Percentiles rank a stretch among this genome's conserved stretches.
phyloP scores from a whole-genome alignment of 92 coral and sea anemone genomes.

The Palythoa caribaeorum region DNA sequence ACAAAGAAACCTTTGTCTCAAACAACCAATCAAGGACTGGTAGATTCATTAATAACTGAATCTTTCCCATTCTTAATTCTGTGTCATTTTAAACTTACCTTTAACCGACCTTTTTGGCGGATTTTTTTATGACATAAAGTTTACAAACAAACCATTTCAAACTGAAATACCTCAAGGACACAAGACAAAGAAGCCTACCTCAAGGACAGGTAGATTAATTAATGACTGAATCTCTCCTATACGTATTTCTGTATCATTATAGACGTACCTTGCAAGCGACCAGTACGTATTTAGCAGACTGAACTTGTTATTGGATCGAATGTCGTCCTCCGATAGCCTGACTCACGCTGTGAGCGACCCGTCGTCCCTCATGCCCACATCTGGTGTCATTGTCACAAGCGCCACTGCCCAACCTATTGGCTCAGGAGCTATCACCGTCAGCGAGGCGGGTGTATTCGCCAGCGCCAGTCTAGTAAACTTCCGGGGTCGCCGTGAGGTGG shows the following conservation, averaged over 20 bases:
- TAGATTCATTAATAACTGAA: too few species aligned
- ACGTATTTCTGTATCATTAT: background rate
- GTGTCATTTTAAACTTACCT: too few species aligned
- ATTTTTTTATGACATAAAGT: too few species aligned
- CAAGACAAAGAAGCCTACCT: too few species aligned
- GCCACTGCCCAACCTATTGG: constrained; percentile 88
- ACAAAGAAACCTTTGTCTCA: too few species aligned
- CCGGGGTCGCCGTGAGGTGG: constrained; percentile 88
- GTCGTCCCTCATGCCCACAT: constrained; percentile 77
- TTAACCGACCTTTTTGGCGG: too few species aligned
- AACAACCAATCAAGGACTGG: too few species aligned
- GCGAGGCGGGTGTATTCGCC: constrained; percentile 91
- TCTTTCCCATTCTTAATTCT: too few species aligned
- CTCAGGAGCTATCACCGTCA: constrained; percentile 82
- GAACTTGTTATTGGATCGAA: constrained; percentile 87
- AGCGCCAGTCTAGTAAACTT: constrained; percentile 93
- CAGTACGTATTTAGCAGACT: constrained; percentile 95
- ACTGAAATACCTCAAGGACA: too few species aligned
- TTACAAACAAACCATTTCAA: too few species aligned
- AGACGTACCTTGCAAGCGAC: constrained; percentile 93
- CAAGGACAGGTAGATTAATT: too few species aligned
- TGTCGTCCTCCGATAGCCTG: constrained; percentile 93
- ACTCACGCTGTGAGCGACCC: constrained; percentile 92
- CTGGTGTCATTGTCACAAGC: constrained; percentile 88
- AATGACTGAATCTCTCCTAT: too few species aligned